Conservation (phyloP, 2,888 invertebrate genomes). For the Aleiodes leptofemur region DNA sequence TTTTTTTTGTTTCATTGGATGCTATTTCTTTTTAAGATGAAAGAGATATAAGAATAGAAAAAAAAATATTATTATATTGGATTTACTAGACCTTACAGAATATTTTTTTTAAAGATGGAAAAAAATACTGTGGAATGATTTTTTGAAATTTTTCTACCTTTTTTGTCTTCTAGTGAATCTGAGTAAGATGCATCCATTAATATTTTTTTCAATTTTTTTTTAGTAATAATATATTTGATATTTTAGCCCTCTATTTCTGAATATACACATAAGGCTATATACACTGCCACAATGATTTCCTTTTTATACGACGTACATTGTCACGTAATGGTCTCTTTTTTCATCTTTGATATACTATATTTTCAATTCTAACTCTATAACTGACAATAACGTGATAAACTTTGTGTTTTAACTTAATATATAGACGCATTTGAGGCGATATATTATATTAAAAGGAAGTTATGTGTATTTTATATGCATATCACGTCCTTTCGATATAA, state of each 20-base stretch:
- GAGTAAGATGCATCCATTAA: constrained; percentile 30
- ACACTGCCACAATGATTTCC: constrained; percentile 29
- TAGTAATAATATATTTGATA: constrained; percentile 44
- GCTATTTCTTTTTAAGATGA: constrained; percentile 6
- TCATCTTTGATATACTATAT: constrained; percentile 21
- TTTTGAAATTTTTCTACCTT: constrained; percentile 24
- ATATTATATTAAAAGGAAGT: no score
- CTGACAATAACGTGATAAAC: constrained; percentile 11
- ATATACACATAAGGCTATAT: constrained; percentile 18
- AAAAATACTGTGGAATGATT: constrained; percentile 19
- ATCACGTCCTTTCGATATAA: background rate
- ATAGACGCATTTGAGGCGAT: background rate
- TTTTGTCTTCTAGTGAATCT: constrained; percentile 36
- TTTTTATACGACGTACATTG: constrained; percentile 26
- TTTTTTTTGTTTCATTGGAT: constrained; percentile 18
- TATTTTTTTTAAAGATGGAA: constrained; percentile 12
- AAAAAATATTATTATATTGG: constrained; percentile 18
- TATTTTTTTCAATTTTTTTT: constrained; percentile 33
- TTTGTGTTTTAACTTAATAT: background rate
- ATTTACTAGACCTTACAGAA: constrained; percentile 16
- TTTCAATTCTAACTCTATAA: background rate
- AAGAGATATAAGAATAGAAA: constrained; percentile 8
- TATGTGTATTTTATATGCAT: background rate
- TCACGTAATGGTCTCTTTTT: constrained; percentile 18
- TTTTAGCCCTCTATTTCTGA: constrained; percentile 32